Conservation (phyloP, 2,797 vertebrate genomes). For the Percopsis omiscomaycus region DNA sequence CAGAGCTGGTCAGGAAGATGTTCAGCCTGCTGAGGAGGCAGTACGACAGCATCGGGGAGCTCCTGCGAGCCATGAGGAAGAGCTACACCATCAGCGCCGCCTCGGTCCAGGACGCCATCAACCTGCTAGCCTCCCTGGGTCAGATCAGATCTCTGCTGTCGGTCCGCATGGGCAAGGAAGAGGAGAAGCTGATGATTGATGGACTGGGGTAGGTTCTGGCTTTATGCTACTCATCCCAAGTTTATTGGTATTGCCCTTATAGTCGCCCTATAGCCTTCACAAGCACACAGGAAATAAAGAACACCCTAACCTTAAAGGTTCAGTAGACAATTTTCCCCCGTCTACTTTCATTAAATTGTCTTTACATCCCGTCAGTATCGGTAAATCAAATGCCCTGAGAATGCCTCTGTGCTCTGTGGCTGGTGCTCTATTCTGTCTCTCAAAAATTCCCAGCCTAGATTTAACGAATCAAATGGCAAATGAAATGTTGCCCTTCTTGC, state of each 20-base stretch:
- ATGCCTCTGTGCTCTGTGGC: too few species aligned
- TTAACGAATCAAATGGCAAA: too few species aligned
- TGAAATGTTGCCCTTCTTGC: too few species aligned
- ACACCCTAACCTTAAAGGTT: too few species aligned
- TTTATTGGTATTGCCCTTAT: neutral
- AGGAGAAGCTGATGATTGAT: slow-evolving; percentile 96
- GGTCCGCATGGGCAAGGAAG: slow-evolving; percentile 96
- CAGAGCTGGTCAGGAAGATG: slow-evolving; percentile 93
- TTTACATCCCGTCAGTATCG: too few species aligned
- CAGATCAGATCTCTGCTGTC: slow-evolving; percentile 95
- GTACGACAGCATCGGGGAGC: slow-evolving; percentile 95
- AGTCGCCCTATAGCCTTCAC: neutral
- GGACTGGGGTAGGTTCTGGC: slow-evolving; percentile 85
- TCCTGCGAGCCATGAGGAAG: slow-evolving; percentile 90
- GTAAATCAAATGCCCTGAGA: too few species aligned
- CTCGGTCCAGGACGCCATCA: slow-evolving; percentile 91
- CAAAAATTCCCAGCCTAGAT: too few species aligned
- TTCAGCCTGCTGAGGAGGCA: slow-evolving; percentile 93
- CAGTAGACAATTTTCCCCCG: too few species aligned
- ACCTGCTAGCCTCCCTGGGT: slow-evolving; percentile 90
- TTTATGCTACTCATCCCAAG: neutral
- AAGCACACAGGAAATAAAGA: too few species aligned
- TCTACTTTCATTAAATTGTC: too few species aligned
- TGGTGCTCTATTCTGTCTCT: too few species aligned
- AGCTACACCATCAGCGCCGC: slow-evolving; percentile 92